Base-by-base conservation (phyloP, 2,888 invertebrate species). In the Drosophila seclusa region DNA sequence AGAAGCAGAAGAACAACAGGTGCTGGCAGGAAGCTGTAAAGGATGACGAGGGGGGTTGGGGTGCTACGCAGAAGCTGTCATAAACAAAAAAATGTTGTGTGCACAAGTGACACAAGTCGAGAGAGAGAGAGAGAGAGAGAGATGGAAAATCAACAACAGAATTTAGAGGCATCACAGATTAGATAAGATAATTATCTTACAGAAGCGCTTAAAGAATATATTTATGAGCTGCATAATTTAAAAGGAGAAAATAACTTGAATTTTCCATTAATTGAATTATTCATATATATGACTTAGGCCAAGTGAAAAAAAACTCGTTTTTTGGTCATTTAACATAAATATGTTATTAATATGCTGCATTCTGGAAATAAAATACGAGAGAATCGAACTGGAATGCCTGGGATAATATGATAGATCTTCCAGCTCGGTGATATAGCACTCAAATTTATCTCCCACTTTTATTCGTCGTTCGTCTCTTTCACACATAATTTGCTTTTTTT, bases 81-180 rank as follows among this genome's bases (percentile, higher is more conserved):
- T 76, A 88, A 83, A 54, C 82, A 73, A 82, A 49, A 76, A 80
- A 80, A 80, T 73, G 64, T 73, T 73, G 54, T 50, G 31, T 7
- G n/a, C 66, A 29, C 42, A 49, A 8, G 10, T 13, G 58, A 34
- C n/a, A 67, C 32, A 11, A 11, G 27, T n/a, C n/a, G 21, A n/a
- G 6, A n/a, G 6, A n/a, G n/a, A 10, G 24, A 53, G 24, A 50
- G 6, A 10, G 18, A 2, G 16, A 40, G 13, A 32, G 13, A 34
- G 13, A 34, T 49, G 10, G 11, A 18, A 29, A 38, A 36, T 2
- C 18, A 29, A 32, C 31, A 3, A 36, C 38, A 34, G 32, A 16
- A 16, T 24, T 24, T 13, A 4, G 45, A 45, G 1, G 13, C 7
- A 21, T 45, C 24, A 7, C 16, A 16, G 45, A 45, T 16, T 16